Evolutionary conservation across 2,888 invertebrate genomes (phyloP).

Genomic region (Litoditis marina): DNA sequence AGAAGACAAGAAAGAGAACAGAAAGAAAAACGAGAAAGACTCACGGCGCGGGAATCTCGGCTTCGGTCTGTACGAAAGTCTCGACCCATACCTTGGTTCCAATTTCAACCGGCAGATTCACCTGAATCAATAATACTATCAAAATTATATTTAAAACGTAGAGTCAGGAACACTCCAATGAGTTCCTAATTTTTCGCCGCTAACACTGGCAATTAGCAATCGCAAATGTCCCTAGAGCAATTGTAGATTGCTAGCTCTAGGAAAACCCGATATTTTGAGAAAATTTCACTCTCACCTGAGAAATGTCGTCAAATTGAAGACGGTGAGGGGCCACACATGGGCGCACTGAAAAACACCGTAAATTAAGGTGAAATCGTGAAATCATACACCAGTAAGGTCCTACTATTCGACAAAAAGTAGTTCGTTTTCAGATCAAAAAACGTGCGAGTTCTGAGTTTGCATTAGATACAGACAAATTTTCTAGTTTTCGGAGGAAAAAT

Average conservation of each 20-base stretch:
- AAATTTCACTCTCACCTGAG: slow-evolving; percentile 2
- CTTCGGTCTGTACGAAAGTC: slow-evolving; percentile 25
- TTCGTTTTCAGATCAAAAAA: neutral
- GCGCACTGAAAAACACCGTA: slow-evolving; percentile 8
- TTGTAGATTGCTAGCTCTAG: no score
- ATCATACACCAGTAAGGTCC: no score
- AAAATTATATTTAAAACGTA: no score
- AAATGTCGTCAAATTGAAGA: slow-evolving; percentile 3
- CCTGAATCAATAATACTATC: no score
- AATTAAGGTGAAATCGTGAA: no score
- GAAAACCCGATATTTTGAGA: neutral
- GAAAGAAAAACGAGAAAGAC: slow-evolving; percentile 11
- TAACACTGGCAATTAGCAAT: no score
- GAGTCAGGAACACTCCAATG: no score
- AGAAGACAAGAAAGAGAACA: no score
- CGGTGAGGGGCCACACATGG: slow-evolving; percentile 13
- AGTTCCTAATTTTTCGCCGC: no score
- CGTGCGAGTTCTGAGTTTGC: neutral
- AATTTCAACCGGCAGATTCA: slow-evolving; percentile 28
- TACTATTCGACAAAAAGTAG: neutral
- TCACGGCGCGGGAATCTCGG: slow-evolving; percentile 37
- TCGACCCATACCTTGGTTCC: slow-evolving; percentile 48
- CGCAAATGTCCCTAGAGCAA: no score
- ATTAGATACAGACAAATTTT: neutral
- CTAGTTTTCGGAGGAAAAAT: no score